phyloP scores from a whole-genome alignment of 2,797 vertebrate genomes.

The Coreius guichenoti region DNA sequence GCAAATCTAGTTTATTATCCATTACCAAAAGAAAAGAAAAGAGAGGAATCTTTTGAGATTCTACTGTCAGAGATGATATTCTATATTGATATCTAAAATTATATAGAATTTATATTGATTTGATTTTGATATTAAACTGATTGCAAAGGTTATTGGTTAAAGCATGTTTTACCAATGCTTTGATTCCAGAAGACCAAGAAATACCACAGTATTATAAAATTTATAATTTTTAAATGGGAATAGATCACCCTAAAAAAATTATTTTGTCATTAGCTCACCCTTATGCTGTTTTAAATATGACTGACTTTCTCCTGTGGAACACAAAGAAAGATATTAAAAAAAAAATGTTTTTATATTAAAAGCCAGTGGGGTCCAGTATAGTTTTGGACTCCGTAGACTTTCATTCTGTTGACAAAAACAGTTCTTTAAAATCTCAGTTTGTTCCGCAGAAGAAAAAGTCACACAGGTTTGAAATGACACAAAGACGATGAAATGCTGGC shows the following conservation, averaged over 20 bases:
- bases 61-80: neutral
- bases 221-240: neutral
- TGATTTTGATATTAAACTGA: neutral
- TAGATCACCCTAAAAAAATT: neutral
- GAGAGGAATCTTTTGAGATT: neutral
- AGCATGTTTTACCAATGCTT: constrained; percentile 6
- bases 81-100: neutral
- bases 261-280: too few species aligned
- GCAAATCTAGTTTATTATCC: constrained; percentile 8
- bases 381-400: neutral
- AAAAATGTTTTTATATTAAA: neutral
- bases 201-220: neutral
- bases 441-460: neutral
- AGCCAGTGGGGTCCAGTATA: neutral
- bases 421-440: neutral
- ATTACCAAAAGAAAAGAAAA: constrained; percentile 11
- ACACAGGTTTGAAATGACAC: neutral
- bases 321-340: neutral
- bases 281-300: too few species aligned
- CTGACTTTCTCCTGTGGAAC: neutral
- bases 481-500: too few species aligned
- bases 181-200: neutral
- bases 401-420: neutral
- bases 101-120: neutral
- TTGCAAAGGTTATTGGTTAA: constrained; percentile 18